Conservation (phyloP, 1,140 invertebrate genomes). For the Thaumetopoea pityocampa region DNA sequence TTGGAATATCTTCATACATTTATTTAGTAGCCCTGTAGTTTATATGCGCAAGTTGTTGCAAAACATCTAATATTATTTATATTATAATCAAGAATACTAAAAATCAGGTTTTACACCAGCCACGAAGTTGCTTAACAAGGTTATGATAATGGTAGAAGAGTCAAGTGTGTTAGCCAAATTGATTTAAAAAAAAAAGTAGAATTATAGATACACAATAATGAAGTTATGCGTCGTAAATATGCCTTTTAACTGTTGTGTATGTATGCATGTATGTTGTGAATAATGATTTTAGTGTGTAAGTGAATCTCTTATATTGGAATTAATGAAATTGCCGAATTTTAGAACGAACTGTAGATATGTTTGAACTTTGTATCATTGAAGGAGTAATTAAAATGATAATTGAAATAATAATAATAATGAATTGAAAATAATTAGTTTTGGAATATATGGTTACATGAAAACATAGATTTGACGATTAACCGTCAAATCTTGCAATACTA, state of each 20-base stretch:
- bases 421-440: too few relatives aligned
- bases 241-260: constrained; percentile 51
- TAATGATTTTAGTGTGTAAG: constrained; percentile 35
- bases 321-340: constrained; percentile 17
- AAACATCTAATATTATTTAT: too few relatives aligned
- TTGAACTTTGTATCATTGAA: constrained; percentile 6
- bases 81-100: too few relatives aligned
- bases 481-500: too few relatives aligned
- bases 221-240: constrained; percentile 32
- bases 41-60: too few relatives aligned
- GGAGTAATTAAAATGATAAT: background rate
- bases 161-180: background rate
- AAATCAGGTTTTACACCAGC: too few relatives aligned
- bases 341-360: constrained; percentile 8
- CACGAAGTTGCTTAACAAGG: too few relatives aligned
- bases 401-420: too few relatives aligned
- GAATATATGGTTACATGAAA: too few relatives aligned
- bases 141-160: background rate
- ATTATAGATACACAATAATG: constrained; percentile 11
- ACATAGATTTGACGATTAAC: too few relatives aligned
- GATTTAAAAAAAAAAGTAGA: constrained; percentile 2
- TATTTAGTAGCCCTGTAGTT: too few relatives aligned
- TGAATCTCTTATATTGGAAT: constrained; percentile 37
- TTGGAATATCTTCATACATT: too few relatives aligned
- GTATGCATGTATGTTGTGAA: constrained; percentile 32